A percentile compares a stretch with the other conserved stretches of the same genome.
These are phyloP conservation scores for Sialia sialis DNA, from an alignment of 2,113 vertebrate species.

Conservation along the genomic window DNA sequence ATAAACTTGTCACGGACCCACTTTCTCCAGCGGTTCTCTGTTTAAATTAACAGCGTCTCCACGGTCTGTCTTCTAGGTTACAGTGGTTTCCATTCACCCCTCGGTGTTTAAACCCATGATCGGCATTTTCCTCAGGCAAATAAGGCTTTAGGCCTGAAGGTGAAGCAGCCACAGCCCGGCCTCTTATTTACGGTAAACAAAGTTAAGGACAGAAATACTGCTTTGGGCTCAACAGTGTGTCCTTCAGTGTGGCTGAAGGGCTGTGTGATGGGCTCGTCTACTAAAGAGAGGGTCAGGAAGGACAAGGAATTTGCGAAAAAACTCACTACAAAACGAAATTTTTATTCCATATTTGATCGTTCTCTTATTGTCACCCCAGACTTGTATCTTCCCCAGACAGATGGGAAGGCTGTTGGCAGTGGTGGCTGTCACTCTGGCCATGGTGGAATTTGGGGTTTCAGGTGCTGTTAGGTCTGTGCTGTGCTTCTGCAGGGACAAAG, in stretches of 20 bases:
- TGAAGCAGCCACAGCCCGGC: background rate
- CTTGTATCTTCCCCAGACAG: rapidly evolving
- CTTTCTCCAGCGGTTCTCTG: background rate
- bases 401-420: background rate
- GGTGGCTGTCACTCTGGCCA: rapidly evolving
- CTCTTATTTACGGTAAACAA: rapidly evolving
- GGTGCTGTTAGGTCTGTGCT: rapidly evolving
- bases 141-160: background rate
- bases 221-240: rapidly evolving
- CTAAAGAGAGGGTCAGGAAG: background rate
- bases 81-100: background rate
- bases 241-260: background rate
- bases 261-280: rapidly evolving
- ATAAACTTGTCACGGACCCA: rapidly evolving
- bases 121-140: background rate
- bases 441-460: background rate
- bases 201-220: background rate
- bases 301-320: background rate
- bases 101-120: rapidly evolving
- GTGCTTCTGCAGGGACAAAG: background rate
- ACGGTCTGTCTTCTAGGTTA: background rate
- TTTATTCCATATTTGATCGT: rapidly evolving
- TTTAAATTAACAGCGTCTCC: rapidly evolving
- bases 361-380: background rate
- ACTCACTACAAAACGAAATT: rapidly evolving